Percentiles rank a stretch among this genome's conserved stretches.
Evolutionary conservation across 2,888 invertebrate species (phyloP).

Genomic region (Hetaerina titia): DNA sequence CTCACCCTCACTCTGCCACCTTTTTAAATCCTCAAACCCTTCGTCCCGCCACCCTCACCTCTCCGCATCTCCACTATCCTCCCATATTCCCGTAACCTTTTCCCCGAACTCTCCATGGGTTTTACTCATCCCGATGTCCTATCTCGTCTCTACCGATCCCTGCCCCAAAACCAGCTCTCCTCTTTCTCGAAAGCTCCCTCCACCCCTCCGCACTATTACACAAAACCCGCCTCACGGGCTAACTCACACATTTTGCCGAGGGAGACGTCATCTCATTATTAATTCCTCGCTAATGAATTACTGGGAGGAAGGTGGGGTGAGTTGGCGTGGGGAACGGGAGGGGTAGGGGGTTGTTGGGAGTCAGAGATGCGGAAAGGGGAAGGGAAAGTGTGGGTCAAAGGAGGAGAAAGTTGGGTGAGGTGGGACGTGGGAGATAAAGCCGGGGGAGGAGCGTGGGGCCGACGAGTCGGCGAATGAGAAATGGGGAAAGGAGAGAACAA

Average conservation of each 20-base stretch:
- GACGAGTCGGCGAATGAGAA: neutral
- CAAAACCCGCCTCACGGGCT: neutral
- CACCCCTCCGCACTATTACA: neutral
- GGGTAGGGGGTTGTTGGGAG: neutral
- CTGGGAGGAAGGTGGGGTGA: neutral
- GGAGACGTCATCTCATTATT: slow-evolving; percentile 61
- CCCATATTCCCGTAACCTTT: neutral
- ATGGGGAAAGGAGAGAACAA: neutral
- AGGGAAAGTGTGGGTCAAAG: neutral
- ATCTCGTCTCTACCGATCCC: neutral
- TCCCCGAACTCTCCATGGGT: neutral
- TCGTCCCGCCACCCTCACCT: neutral
- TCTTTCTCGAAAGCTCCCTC: neutral
- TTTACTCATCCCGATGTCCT: neutral
- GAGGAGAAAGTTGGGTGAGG: neutral
- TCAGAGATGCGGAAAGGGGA: neutral
- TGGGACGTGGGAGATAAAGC: neutral
- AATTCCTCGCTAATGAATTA: slow-evolving; percentile 63
- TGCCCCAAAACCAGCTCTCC: neutral
- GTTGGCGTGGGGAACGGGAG: neutral
- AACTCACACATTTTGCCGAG: slow-evolving; percentile 37
- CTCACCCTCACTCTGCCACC: too few species aligned
- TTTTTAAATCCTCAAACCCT: neutral
- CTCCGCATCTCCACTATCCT: neutral
- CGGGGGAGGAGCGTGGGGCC: neutral